Evolutionary conservation across 2,888 invertebrate species (phyloP).

Genomic region (Calliphora vomitoria): DNA sequence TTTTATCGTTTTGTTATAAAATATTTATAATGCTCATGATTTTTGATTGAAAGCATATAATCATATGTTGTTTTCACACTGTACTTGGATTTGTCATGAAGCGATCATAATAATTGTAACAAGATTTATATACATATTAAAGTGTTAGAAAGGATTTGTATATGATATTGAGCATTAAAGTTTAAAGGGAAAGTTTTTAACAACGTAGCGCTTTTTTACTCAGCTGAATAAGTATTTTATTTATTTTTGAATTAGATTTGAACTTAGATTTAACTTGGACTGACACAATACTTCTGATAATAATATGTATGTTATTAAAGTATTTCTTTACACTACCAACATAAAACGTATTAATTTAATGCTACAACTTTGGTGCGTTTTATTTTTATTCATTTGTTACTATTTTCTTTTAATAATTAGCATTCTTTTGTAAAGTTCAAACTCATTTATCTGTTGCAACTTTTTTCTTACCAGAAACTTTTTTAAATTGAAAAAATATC

Average conservation of each 20-base stretch:
- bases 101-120: not conserved
- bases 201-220: too few species aligned
- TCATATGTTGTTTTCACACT: not conserved
- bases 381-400: not conserved
- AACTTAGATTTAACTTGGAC: too few species aligned
- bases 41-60: conserved; percentile 50
- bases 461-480: conserved; percentile 1
- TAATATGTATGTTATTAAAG: too few species aligned
- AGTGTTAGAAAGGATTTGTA: not conserved
- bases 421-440: conserved; percentile 66
- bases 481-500: conserved; percentile 25
- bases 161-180: not conserved
- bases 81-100: conserved; percentile 2
- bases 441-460: conserved; percentile 50
- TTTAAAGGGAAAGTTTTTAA: not conserved
- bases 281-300: too few species aligned
- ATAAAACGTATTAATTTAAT: conserved; percentile 7
- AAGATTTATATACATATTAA: not conserved
- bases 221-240: too few species aligned
- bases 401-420: conserved; percentile 51
- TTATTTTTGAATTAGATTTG: too few species aligned
- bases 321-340: not conserved
- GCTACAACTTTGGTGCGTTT: not conserved
- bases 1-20: conserved; percentile 49
- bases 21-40: conserved; percentile 51